These are phyloP conservation scores for Spialia ferax DNA, from an alignment of 2,888 invertebrate species.

Conservation along the genomic window DNA sequence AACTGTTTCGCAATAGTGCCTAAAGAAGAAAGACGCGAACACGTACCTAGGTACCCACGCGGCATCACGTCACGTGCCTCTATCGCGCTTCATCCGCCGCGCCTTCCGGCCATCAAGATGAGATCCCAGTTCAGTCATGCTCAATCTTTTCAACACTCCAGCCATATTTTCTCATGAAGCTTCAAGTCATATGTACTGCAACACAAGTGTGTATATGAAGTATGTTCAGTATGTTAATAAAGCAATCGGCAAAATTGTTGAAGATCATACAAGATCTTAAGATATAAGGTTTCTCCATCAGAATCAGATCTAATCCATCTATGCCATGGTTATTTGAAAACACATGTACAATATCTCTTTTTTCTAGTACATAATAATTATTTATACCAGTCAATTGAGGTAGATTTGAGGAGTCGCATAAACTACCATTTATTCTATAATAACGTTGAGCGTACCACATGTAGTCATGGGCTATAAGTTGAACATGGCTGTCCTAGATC, in stretches of 20 bases:
- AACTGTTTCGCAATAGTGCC: slow-evolving; percentile 25
- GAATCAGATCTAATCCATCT: too few species aligned
- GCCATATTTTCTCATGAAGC: not conserved
- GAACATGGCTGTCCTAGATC: slow-evolving; percentile 4
- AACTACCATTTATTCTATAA: too few species aligned
- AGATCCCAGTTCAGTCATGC: not conserved
- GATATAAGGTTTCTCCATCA: too few species aligned
- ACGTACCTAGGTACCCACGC: slow-evolving; percentile 27
- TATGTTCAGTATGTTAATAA: too few species aligned
- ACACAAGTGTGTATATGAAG: not conserved
- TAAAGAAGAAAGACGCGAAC: slow-evolving; percentile 33
- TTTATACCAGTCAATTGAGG: too few species aligned
- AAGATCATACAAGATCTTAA: too few species aligned
- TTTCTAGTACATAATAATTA: too few species aligned
- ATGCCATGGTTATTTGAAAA: too few species aligned
- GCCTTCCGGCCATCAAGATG: slow-evolving; percentile 28
- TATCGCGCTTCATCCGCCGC: not conserved
- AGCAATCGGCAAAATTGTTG: too few species aligned
- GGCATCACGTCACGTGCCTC: too few species aligned
- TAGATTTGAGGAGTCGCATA: too few species aligned
- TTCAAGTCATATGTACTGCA: not conserved
- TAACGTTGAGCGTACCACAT: not conserved
- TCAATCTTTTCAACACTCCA: not conserved
- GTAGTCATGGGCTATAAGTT: not conserved
- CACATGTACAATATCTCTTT: too few species aligned